Conservation (phyloP, 2,888 invertebrate genomes). For the Amphimallon solstitiale region DNA sequence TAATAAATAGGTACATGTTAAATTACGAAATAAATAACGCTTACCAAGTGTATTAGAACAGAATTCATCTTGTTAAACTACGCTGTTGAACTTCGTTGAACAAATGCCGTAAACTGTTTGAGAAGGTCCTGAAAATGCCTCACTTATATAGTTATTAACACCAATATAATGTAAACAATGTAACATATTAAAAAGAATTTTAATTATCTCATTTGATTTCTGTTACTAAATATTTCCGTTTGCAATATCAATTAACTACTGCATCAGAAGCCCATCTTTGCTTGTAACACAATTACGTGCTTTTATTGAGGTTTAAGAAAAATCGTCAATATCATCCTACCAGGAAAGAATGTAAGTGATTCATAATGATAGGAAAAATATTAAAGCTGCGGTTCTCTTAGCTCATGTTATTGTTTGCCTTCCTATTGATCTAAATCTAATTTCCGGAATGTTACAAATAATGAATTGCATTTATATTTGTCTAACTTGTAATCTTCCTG, state of each 20-base stretch:
- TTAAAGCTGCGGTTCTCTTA: neutral
- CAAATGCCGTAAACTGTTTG: neutral
- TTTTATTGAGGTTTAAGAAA: neutral
- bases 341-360: too few relatives aligned
- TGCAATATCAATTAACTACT: neutral
- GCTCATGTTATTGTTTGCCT: neutral
- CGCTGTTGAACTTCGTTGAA: neutral
- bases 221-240: neutral
- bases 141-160: neutral
- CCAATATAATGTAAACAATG: constrained; percentile 1
- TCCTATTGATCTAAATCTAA: neutral
- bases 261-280: neutral
- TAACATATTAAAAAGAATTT: neutral
- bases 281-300: neutral
- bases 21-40: too few relatives aligned
- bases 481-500: too few relatives aligned
- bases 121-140: neutral
- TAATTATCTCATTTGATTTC: neutral
- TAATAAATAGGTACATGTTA: too few relatives aligned
- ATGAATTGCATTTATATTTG: too few relatives aligned
- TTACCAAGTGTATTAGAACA: too few relatives aligned
- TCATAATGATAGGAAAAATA: neutral
- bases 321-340: neutral
- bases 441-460: too few relatives aligned
- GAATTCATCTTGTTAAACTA: too few relatives aligned